Evolutionary conservation across 2,888 invertebrate genomes (phyloP).

Genomic region (Tetheella fluctuosa): DNA sequence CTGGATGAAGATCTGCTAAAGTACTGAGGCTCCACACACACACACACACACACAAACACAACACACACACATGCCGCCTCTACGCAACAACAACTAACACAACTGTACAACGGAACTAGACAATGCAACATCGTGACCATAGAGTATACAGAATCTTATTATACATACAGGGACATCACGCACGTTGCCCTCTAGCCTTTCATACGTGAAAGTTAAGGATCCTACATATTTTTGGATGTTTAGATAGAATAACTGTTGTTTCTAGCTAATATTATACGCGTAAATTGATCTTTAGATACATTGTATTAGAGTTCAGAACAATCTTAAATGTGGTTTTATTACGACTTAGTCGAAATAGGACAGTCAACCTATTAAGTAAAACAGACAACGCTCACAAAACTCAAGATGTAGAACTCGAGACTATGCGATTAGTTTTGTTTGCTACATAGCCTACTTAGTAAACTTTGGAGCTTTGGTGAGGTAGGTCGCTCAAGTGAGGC

Average conservation of each 20-base stretch:
- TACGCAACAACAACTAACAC: constrained; percentile 18
- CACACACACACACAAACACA: constrained; percentile 12
- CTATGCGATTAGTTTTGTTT: too few species aligned
- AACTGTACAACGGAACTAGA: constrained; percentile 16
- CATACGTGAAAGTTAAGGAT: background rate
- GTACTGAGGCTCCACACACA: constrained; percentile 55
- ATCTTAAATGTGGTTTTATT: background rate
- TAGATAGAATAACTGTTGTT: background rate
- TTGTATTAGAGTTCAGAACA: background rate
- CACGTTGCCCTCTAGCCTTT: background rate
- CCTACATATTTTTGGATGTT: constrained; percentile 12
- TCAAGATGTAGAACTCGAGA: too few species aligned
- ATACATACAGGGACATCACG: background rate
- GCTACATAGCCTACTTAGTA: too few species aligned
- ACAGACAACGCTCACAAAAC: too few species aligned
- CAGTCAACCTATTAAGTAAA: too few species aligned
- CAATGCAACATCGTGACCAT: constrained; percentile 7
- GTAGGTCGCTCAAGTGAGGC: too few species aligned
- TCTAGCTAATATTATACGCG: background rate
- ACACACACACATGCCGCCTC: constrained; percentile 15
- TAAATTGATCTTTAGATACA: background rate
- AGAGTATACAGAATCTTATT: background rate
- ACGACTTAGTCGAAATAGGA: too few species aligned
- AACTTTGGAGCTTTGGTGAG: too few species aligned
- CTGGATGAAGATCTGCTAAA: constrained; percentile 73